Evolutionary conservation across 1,140 invertebrate species (phyloP).

Genomic region (Zaprionus gabonicus): DNA sequence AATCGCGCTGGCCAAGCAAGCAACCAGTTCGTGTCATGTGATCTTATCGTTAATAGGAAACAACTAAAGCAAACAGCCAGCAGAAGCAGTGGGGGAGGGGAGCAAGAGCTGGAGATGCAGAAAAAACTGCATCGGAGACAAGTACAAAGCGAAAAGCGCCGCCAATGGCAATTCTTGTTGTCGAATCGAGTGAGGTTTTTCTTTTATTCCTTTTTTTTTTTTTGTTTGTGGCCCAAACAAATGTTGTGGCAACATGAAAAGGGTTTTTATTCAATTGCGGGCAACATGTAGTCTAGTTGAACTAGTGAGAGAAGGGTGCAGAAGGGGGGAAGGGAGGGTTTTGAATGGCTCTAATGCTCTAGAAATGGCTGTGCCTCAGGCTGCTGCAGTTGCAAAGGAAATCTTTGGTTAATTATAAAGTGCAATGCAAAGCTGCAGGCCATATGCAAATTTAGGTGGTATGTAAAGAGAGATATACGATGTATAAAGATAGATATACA

Average conservation of each 20-base stretch:
- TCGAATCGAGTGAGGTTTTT: conserved; percentile 22
- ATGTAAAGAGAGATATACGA: too few relatives aligned
- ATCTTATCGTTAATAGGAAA: conserved; percentile 83
- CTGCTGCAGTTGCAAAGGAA: neutral
- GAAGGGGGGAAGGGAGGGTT: too few relatives aligned
- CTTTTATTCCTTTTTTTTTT: conserved; percentile 24
- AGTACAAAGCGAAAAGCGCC: conserved; percentile 71
- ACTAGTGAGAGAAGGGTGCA: neutral
- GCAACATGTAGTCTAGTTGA: conserved; percentile 11
- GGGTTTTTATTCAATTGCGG: conserved; percentile 67
- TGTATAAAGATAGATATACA: too few relatives aligned
- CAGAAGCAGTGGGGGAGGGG: conserved; percentile 23
- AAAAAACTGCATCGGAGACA: conserved; percentile 56
- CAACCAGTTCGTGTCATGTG: conserved; percentile 82
- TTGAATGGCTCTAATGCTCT: neutral
- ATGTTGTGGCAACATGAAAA: conserved; percentile 81
- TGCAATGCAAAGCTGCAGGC: neutral
- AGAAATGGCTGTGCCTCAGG: neutral
- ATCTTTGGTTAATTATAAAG: conserved; percentile 9
- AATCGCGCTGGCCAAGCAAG: conserved; percentile 45
- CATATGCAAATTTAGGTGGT: neutral
- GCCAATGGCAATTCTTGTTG: conserved; percentile 59
- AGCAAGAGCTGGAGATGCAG: neutral
- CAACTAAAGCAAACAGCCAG: conserved; percentile 64
- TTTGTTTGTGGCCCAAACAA: conserved; percentile 54